Conservation (phyloP, 2,888 invertebrate species). For the Cyclophora punctaria region DNA sequence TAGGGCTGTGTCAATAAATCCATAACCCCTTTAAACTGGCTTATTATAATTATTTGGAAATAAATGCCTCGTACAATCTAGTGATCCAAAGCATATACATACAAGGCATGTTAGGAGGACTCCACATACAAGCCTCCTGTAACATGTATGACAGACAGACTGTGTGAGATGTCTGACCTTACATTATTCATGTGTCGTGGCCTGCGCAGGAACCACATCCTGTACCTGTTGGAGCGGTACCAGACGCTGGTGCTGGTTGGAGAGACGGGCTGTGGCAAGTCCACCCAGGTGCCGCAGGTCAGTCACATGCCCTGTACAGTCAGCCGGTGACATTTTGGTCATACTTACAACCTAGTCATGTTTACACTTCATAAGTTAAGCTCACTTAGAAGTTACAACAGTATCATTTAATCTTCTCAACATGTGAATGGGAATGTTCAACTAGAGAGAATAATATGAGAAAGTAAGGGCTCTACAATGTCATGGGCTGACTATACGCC, state of each 20-base stretch:
- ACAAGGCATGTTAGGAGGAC: too few species aligned
- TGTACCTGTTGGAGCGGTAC: conserved; percentile 90
- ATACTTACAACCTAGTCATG: too few species aligned
- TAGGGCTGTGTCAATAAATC: not conserved
- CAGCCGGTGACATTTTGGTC: conserved; percentile 63
- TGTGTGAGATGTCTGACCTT: not conserved
- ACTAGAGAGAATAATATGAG: too few species aligned
- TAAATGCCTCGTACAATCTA: not conserved
- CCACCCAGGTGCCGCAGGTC: conserved; percentile 96
- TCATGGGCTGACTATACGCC: too few species aligned
- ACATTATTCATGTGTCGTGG: not conserved
- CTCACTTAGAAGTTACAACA: too few species aligned
- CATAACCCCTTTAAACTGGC: not conserved
- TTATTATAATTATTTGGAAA: not conserved
- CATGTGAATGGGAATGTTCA: too few species aligned
- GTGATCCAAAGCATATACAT: not conserved
- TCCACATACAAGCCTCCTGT: too few species aligned
- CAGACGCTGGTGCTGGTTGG: conserved; percentile 93
- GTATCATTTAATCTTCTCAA: too few species aligned
- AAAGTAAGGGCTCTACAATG: too few species aligned
- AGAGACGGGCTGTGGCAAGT: conserved; percentile 97
- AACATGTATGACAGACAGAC: not conserved
- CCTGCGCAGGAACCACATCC: conserved; percentile 81
- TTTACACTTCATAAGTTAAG: too few species aligned
- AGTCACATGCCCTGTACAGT: conserved; percentile 81